Percentiles rank a stretch among this genome's conserved stretches.
Evolutionary conservation across 2,113 vertebrate species (phyloP).

Genomic region (Perognathus longimembris): DNA sequence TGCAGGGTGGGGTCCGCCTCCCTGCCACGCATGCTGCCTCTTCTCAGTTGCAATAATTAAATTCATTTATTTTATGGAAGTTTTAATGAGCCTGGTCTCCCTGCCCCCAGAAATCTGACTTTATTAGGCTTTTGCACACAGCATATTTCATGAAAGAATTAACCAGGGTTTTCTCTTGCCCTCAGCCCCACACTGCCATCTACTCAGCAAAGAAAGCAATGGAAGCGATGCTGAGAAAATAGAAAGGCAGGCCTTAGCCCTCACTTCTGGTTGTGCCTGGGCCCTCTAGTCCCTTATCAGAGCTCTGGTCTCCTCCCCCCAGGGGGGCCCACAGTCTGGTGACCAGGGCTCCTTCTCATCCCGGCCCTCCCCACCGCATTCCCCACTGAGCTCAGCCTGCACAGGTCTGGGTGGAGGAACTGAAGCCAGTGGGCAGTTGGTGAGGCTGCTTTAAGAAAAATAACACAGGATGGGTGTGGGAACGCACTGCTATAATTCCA

Average conservation of each 20-base stretch:
- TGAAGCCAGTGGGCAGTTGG: too few species aligned
- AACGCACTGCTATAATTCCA: too few species aligned
- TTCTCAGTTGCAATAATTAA: slow-evolving; percentile 79
- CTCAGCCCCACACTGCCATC: too few species aligned
- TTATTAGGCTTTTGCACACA: slow-evolving; percentile 63
- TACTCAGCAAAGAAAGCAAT: neutral
- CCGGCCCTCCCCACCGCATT: too few species aligned
- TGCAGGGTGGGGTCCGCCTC: slow-evolving; percentile 68
- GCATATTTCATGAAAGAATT: slow-evolving; percentile 66
- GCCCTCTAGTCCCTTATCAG: neutral
- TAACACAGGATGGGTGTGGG: too few species aligned
- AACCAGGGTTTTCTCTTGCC: neutral
- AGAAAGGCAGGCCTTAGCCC: neutral
- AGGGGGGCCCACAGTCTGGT: accelerated
- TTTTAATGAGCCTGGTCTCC: slow-evolving; percentile 79
- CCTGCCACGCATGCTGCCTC: slow-evolving; percentile 52
- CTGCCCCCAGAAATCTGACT: slow-evolving; percentile 77
- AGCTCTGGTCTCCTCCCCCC: too few species aligned
- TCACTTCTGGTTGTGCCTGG: neutral
- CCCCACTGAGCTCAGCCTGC: too few species aligned
- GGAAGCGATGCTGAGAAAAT: too few species aligned
- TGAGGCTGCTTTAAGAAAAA: too few species aligned
- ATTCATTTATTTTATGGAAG: slow-evolving; percentile 80
- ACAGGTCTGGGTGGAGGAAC: too few species aligned
- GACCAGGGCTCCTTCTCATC: too few species aligned